A percentile compares a stretch with the other conserved stretches of the same genome.
These are phyloP conservation scores for Holacanthella duospinosa DNA, from an alignment of 2,888 invertebrate species.

Conservation along the genomic window DNA sequence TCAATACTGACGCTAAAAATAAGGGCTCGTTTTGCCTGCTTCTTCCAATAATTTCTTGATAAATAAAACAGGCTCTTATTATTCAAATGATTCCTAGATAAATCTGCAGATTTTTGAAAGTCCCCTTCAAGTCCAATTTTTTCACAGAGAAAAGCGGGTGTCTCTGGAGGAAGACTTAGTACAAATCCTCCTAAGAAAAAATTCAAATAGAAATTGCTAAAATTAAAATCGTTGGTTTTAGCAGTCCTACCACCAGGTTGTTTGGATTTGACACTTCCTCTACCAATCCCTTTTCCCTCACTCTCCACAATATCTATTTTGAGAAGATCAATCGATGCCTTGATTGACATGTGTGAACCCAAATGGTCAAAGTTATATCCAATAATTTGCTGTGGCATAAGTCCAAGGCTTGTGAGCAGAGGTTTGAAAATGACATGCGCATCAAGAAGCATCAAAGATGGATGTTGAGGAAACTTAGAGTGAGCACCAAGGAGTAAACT, in stretches of 20 bases:
- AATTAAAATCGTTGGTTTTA: background rate
- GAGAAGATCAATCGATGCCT: conserved; percentile 75
- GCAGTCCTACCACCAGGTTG: background rate
- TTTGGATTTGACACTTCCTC: conserved; percentile 20
- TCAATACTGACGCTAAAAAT: conserved; percentile 80
- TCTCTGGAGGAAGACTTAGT: conserved; percentile 57
- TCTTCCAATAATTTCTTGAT: conserved; percentile 74
- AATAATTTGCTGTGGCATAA: conserved; percentile 75
- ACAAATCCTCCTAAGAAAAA: conserved; percentile 41
- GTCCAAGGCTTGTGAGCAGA: conserved; percentile 73
- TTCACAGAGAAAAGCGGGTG: conserved; percentile 85
- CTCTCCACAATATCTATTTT: conserved; percentile 91
- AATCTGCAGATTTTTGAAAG: conserved; percentile 49
- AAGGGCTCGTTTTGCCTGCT: conserved; percentile 80
- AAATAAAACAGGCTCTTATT: conserved; percentile 68
- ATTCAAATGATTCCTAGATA: conserved; percentile 52
- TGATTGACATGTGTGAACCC: conserved; percentile 72
- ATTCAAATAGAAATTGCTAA: background rate
- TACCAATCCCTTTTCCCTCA: conserved; percentile 45
- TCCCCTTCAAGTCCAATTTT: conserved; percentile 80
- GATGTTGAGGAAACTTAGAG: conserved; percentile 37
- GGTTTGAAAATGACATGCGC: conserved; percentile 91
- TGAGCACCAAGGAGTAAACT: conserved; percentile 34
- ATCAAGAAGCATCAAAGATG: conserved; percentile 54
- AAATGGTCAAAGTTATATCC: conserved; percentile 64